Percentiles rank a stretch among this genome's conserved stretches.
phyloP scores from a whole-genome alignment of 1,140 invertebrate species.

The Metopolophium dirhodum region DNA sequence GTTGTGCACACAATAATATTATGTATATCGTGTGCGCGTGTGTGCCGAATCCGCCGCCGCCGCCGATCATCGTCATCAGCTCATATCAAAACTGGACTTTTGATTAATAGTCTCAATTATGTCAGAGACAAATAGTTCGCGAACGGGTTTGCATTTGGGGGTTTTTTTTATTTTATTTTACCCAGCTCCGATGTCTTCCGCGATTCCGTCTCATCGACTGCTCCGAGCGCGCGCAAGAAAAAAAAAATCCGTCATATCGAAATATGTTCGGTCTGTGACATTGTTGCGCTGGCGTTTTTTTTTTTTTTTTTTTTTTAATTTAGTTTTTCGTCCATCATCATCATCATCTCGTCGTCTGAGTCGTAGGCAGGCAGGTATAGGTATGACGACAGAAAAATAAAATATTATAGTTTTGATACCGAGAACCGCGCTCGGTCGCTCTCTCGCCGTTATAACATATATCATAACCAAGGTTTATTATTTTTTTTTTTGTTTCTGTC shows the following conservation, averaged over 20 bases:
- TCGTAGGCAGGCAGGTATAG: background rate
- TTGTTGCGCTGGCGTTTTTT: background rate
- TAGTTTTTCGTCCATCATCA: background rate
- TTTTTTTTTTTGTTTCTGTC: background rate
- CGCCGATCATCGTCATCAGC: background rate
- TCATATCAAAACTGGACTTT: slow-evolving; percentile 7
- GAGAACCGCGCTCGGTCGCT: background rate
- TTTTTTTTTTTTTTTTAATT: background rate
- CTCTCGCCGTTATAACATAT: background rate
- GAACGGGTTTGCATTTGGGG: slow-evolving; percentile 3
- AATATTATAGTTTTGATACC: slow-evolving; percentile 29
- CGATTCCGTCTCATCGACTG: background rate
- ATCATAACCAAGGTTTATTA: slow-evolving; percentile 3
- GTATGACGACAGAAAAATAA: background rate
- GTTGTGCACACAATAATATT: background rate
- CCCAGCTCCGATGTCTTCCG: no score
- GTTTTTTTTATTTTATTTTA: background rate
- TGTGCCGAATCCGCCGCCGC: background rate
- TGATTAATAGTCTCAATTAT: slow-evolving; percentile 43
- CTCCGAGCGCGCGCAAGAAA: background rate
- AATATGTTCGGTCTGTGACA: slow-evolving; percentile 37
- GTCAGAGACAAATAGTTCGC: slow-evolving; percentile 45
- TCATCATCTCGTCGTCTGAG: background rate
- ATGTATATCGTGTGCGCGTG: background rate
- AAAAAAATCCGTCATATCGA: slow-evolving; percentile 25